Base-by-base conservation (phyloP, 2,113 vertebrate genomes). In the Pelecanoides urinatrix region DNA sequence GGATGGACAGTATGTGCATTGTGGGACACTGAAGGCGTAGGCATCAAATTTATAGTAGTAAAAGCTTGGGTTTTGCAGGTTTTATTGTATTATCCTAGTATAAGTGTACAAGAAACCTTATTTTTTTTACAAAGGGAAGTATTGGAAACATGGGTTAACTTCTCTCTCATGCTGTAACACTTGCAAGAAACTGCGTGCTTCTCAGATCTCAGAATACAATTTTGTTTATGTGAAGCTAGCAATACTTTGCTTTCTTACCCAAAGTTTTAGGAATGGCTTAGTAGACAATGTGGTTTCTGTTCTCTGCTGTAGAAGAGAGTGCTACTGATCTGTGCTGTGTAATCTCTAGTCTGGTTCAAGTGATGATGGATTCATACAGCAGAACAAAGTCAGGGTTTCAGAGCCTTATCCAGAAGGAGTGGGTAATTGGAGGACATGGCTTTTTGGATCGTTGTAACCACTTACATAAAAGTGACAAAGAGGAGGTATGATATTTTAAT, bases 361-460 rank as follows among this genome's bases (percentile, higher is more conserved):
- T 99, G 83, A 99, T 99, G 98, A 98, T 99, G 97, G 99, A 99
- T 93, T 98, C 99, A 8, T 94, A 99, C 95, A 99, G 96, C 95
- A 98, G 99, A 90, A 99, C 99, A 40, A 98, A 97, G 67, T 71
- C 82, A 26, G 99, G 99, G 21, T 99, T 99, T 98, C 99, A 99
- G 97, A 98, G 98, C 93, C 98, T 99, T 49, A 88, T 99, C 92
- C 99, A 99, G 89, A 99, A 99, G 94, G 99, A 99, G 72, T 99
- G 99, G 99, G 92, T 99, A 76, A 95, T 98, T 86, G 99, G 98
- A 14, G 98, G 98, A 55, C 99, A 99, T 63, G 77, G 96, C 36
- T 99, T 99, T 95, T 94, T 99, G 91, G 98, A 99, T 94, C 98
- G 98, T 82, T 99, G 98, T 88, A 99, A 99, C 97, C 99, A 99